Conservation (phyloP, 2,113 vertebrate species). For the Rhombomys opimus region DNA sequence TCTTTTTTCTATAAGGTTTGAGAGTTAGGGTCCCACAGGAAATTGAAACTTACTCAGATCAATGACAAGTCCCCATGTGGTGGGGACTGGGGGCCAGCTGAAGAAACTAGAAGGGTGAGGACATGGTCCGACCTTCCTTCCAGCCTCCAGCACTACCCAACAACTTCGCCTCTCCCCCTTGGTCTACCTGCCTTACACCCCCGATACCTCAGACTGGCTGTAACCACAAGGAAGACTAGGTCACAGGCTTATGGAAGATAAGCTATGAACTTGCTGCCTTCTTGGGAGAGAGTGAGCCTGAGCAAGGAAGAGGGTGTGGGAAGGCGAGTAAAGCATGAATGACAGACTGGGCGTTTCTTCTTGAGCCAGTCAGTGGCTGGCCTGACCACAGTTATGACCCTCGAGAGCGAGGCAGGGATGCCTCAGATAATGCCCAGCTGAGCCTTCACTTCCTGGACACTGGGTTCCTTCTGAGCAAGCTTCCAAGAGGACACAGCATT, state of each 20-base stretch:
- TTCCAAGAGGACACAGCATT: background rate
- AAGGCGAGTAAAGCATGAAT: rapidly evolving
- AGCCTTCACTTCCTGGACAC: background rate
- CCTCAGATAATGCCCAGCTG: rapidly evolving
- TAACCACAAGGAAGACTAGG: background rate
- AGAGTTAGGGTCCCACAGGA: background rate
- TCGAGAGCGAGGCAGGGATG: background rate
- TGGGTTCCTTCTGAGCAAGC: background rate
- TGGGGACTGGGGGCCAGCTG: background rate
- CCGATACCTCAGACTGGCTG: too few species aligned
- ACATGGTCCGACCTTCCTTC: rapidly evolving
- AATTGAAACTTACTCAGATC: background rate
- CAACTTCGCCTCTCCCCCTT: rapidly evolving
- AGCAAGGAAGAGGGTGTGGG: rapidly evolving
- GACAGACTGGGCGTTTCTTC: rapidly evolving
- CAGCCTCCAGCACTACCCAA: background rate
- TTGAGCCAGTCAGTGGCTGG: background rate
- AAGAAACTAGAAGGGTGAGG: rapidly evolving
- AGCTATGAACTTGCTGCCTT: background rate
- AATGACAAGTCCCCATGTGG: background rate
- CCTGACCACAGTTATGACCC: background rate
- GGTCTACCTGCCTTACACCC: background rate
- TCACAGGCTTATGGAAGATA: background rate
- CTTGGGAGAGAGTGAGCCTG: background rate
- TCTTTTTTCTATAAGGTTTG: background rate